A percentile compares a stretch with the other conserved stretches of the same genome.
Conservation (phyloP, 1,140 invertebrate genomes). For the Anthonomus grandis region DNA sequence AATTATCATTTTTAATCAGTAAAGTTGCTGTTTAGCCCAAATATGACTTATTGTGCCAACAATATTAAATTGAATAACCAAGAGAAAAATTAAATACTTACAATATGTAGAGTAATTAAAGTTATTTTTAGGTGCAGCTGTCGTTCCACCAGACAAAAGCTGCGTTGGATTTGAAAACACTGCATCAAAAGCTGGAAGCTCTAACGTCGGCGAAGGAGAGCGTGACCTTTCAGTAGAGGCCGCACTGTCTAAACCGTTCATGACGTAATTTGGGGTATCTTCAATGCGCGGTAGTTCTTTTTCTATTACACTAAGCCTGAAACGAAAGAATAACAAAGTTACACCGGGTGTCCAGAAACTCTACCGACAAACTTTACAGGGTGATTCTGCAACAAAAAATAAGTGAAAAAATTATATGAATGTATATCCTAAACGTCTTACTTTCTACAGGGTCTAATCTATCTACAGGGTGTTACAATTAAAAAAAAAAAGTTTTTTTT, state of each 20-base stretch:
- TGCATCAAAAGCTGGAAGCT: conserved; percentile 32
- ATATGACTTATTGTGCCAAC: no score
- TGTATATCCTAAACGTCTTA: no score
- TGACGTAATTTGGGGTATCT: conserved; percentile 30
- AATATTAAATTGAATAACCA: no score
- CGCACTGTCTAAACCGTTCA: conserved; percentile 36
- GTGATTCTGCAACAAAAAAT: background rate
- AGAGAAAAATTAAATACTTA: conserved; percentile 11
- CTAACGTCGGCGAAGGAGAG: conserved; percentile 42
- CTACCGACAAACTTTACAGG: no score
- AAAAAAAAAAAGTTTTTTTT: no score
- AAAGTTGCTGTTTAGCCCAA: no score
- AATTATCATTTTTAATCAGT: no score
- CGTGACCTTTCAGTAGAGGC: conserved; percentile 38
- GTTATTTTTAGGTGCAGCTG: conserved; percentile 11
- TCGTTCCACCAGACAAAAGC: background rate
- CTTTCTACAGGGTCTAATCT: background rate
- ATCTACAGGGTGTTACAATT: no score
- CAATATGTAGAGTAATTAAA: conserved; percentile 29
- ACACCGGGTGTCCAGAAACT: no score
- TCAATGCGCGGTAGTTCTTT: conserved; percentile 35
- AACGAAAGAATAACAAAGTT: no score
- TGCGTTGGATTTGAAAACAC: conserved; percentile 25
- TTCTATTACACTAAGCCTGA: conserved; percentile 33
- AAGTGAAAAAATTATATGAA: background rate